Evolutionary conservation across 2,888 invertebrate species (phyloP).

Genomic region (Allacma fusca): DNA sequence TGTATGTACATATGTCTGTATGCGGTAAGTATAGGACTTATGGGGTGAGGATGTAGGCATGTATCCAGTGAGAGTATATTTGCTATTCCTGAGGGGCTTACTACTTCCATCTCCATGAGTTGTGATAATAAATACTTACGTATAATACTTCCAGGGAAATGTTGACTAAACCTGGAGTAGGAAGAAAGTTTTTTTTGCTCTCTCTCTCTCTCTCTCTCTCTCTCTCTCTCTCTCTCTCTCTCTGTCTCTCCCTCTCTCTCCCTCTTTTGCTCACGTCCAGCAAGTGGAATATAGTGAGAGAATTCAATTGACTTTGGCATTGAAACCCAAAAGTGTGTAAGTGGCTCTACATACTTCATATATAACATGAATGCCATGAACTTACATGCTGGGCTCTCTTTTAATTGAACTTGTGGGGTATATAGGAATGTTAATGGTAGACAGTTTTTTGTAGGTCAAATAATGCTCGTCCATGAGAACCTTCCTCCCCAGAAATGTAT

Average conservation of each 20-base stretch:
- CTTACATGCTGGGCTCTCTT: neutral
- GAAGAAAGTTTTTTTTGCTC: constrained; percentile 4
- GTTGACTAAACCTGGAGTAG: constrained; percentile 7
- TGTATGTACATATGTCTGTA: too few species aligned
- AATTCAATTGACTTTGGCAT: constrained; percentile 20
- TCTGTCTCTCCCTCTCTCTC: too few species aligned
- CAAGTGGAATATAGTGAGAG: neutral
- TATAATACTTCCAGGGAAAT: neutral
- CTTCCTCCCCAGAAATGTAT: constrained; percentile 1
- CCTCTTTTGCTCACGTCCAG: neutral
- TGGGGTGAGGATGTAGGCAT: too few species aligned
- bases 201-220: neutral
- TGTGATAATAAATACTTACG: too few species aligned
- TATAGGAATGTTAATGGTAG: constrained; percentile 4
- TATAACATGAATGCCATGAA: neutral
- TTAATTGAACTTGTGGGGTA: constrained; percentile 1
- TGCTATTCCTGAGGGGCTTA: too few species aligned
- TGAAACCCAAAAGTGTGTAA: constrained; percentile 1
- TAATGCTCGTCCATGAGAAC: constrained; percentile 22
- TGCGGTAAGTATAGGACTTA: too few species aligned
- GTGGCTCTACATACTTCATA: neutral
- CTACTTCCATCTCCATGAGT: too few species aligned
- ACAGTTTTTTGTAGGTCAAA: constrained; percentile 22
- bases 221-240: constrained; percentile 1
- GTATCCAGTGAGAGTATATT: too few species aligned